Percentiles rank a stretch among this genome's conserved stretches.
phyloP scores from a whole-genome alignment of 2,797 vertebrate species.

The Lophotriccus pileatus region DNA sequence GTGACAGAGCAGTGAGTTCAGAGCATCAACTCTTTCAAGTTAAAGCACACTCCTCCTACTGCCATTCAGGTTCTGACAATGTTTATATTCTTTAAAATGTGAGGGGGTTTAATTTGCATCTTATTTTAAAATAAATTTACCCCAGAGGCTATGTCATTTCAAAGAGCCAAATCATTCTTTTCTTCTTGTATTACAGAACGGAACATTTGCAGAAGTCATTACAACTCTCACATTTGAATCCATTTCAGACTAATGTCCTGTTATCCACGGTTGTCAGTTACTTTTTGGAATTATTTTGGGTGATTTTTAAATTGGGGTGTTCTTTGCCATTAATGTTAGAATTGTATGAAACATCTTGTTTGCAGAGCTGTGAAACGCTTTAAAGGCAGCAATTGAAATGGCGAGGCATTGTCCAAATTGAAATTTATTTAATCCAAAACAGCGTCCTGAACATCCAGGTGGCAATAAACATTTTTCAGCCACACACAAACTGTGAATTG shows the following conservation, averaged over 20 bases:
- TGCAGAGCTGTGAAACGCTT: constrained; percentile 12
- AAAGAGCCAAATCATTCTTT: neutral
- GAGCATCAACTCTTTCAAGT: neutral
- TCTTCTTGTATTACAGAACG: neutral
- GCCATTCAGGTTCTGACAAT: neutral
- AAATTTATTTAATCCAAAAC: constrained; percentile 58
- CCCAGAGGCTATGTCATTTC: neutral
- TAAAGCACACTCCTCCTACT: neutral
- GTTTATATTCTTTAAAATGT: neutral
- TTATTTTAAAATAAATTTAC: neutral
- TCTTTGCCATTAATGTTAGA: neutral
- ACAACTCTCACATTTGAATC: neutral
- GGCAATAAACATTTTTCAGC: constrained; percentile 55
- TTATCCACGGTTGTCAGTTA: neutral
- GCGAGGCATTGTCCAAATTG: constrained; percentile 24
- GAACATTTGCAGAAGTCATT: neutral
- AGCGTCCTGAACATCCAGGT: constrained; percentile 11
- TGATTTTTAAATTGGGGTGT: neutral
- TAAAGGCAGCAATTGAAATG: constrained; percentile 14
- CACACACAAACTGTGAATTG: constrained; percentile 45
- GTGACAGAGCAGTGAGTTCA: neutral
- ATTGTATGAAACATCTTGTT: neutral
- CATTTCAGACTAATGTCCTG: neutral
- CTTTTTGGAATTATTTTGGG: neutral
- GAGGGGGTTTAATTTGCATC: neutral